These are phyloP conservation scores for Charanyca ferruginea DNA, from an alignment of 2,888 invertebrate genomes.

Conservation along the genomic window DNA sequence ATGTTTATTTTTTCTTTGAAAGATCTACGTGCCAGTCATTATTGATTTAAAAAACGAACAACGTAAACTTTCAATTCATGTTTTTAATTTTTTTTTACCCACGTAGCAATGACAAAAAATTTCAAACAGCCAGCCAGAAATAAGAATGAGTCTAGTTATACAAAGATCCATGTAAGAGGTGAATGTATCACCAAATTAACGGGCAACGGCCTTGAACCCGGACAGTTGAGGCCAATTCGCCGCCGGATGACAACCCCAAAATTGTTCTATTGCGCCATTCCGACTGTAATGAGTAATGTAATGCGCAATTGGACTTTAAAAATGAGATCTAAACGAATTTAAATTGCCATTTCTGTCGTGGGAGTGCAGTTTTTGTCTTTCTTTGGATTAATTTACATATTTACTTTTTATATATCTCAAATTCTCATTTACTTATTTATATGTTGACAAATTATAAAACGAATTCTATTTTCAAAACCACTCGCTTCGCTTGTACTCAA, in stretches of 20 bases:
- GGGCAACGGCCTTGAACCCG: constrained; percentile 71
- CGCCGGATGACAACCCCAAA: constrained; percentile 70
- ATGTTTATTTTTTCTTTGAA: background rate
- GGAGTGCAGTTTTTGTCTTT: constrained; percentile 31
- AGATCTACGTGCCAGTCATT: too few relatives aligned
- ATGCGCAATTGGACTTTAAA: constrained; percentile 52
- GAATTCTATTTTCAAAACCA: background rate
- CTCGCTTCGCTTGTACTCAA: background rate
- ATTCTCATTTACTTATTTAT: background rate
- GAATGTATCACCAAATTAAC: constrained; percentile 71
- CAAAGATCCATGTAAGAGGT: constrained; percentile 63
- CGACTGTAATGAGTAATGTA: constrained; percentile 54
- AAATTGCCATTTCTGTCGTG: constrained; percentile 21
- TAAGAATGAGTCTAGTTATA: constrained; percentile 44
- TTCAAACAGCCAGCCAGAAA: constrained; percentile 39
- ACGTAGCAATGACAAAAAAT: constrained; percentile 22
- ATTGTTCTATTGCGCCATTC: constrained; percentile 67
- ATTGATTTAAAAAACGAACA: constrained; percentile 4
- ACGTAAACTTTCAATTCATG: background rate
- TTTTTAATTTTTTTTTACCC: constrained; percentile 1
- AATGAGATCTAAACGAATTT: constrained; percentile 42
- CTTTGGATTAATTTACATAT: background rate
- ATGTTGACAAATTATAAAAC: background rate
- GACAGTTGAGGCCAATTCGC: constrained; percentile 68
- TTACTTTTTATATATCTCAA: background rate